Base-by-base conservation (phyloP, 2,797 vertebrate genomes). In the Pipistrellus pygmaeus region DNA sequence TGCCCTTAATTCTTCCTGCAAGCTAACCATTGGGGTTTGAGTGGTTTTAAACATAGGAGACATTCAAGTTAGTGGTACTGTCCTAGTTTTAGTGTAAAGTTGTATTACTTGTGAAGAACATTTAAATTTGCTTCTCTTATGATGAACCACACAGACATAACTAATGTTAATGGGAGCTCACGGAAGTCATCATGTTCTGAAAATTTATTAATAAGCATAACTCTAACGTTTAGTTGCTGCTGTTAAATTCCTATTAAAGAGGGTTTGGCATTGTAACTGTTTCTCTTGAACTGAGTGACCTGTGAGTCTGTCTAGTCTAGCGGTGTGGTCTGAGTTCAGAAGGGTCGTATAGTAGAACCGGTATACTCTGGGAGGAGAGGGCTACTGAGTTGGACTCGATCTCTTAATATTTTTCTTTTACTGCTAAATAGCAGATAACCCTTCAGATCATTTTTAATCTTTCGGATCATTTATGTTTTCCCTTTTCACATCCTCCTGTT, bases 21-120 rank as follows among this genome's bases (percentile, higher is more conserved):
- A 62, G 51, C 41, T 83, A 51, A 62, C 44, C 85, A 23, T 32
- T 91, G 73, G 71, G n/a, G 77, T 38, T 60, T 82, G 68, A 68
- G 75, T 46, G 27, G 51, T 91, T 93, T 87, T 91, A 94, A 93
- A 76, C 73, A 75, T 48, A 38, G 7, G 60, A 75, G 44, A 89
- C 5, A 44, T 20, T 92, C 9, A 71, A 85, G 27, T 88, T 95
- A 92, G 66, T 89, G 64, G 10, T 84, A 86, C 30, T 41, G 62
- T 89, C 62, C 85, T 94, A 80, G 68, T 90, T 90, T 93, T 88
- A 77, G 60, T 84, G 30, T 80, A 88, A 86, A 78, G 82, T 90
- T 88, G 7, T 92, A 38, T 93, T 89, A 15, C 27, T 91, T 96
- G 76, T 25, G 60, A 87, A 82, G 32, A 91, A 86, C 75, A 88